Evolutionary conservation across 2,797 vertebrate species (phyloP).

Genomic region (Sarcophilus harrisii): DNA sequence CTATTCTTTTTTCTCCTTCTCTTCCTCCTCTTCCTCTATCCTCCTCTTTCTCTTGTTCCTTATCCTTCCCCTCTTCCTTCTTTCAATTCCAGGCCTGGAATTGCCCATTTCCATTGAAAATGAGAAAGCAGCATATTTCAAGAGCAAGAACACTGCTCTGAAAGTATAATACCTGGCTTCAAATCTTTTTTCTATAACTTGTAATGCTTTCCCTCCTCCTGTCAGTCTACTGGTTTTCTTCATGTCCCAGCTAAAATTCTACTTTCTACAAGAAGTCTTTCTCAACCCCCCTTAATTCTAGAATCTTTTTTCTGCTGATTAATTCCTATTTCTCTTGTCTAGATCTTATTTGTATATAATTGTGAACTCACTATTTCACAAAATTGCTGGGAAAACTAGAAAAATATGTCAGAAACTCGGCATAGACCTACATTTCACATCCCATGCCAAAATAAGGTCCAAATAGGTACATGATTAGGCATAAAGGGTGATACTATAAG

Average conservation of each 20-base stretch:
- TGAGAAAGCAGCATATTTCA: not conserved
- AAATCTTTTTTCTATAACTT: not conserved
- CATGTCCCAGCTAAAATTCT: not conserved
- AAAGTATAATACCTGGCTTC: not conserved
- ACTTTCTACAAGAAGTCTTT: not conserved
- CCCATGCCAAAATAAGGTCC: no score
- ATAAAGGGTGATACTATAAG: no score
- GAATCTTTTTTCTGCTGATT: not conserved
- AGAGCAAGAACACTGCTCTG: not conserved
- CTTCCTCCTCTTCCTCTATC: no score
- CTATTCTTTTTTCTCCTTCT: no score
- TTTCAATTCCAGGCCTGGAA: not conserved
- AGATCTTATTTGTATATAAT: not conserved
- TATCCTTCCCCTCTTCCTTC: not conserved
- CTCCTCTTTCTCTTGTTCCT: no score
- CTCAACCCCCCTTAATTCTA: not conserved
- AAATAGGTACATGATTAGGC: no score
- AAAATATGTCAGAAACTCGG: no score
- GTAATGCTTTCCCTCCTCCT: not conserved
- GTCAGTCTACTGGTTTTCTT: not conserved
- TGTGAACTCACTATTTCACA: not conserved
- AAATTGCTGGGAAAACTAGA: no score
- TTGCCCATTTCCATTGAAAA: not conserved
- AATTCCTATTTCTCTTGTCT: not conserved
- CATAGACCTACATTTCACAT: no score